phyloP scores from a whole-genome alignment of 2,113 vertebrate species.

The Rhabdornis inornatus region DNA sequence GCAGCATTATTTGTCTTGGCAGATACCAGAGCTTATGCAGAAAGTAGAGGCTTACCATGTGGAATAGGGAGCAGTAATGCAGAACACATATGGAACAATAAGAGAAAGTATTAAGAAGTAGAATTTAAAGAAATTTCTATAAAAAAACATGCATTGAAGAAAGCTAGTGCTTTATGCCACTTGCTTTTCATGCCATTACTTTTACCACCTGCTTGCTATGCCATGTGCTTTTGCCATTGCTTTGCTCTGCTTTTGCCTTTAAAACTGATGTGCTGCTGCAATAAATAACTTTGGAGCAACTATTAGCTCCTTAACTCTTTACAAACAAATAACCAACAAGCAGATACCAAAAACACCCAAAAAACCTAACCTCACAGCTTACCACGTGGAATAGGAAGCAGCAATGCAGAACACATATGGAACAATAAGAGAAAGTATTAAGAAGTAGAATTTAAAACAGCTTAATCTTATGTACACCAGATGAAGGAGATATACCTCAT shows the following conservation, averaged over 20 bases:
- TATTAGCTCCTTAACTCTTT: no score
- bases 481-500: neutral
- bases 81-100: conserved; percentile 32
- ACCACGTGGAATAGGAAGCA: conserved; percentile 53
- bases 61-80: conserved; percentile 40
- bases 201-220: no score
- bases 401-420: conserved; percentile 24
- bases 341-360: no score
- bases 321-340: no score
- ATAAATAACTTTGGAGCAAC: no score
- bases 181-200: no score
- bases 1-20: neutral
- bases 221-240: no score
- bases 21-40: conserved; percentile 6
- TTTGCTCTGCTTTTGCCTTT: no score
- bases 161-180: no score
- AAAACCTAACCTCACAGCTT: neutral
- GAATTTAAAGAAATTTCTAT: neutral
- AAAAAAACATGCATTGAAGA: no score
- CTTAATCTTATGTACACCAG: neutral
- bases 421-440: conserved; percentile 24
- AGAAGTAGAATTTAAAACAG: neutral
- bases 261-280: no score
- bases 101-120: neutral
- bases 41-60: conserved; percentile 56